These are phyloP conservation scores for Aphelocoma californica DNA, from an alignment of 2,797 vertebrate genomes.

Conservation along the genomic window DNA sequence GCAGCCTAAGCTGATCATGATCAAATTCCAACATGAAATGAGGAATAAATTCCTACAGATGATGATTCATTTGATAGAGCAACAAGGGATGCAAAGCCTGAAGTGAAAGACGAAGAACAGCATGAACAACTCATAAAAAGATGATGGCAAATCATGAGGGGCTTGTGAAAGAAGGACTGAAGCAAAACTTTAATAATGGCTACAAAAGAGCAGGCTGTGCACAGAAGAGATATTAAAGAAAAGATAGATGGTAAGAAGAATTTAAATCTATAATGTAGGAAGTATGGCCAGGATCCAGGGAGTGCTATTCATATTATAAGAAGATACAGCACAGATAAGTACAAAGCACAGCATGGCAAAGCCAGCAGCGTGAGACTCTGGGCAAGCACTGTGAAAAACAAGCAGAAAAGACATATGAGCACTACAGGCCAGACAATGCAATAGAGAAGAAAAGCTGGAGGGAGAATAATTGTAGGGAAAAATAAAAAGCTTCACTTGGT, in stretches of 20 bases:
- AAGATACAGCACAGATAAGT: constrained; percentile 1
- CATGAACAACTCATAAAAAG: not conserved
- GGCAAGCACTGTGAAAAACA: constrained; percentile 29
- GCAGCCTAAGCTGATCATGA: not conserved
- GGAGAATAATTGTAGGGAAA: not conserved
- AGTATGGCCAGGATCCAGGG: not conserved
- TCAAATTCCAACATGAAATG: not conserved
- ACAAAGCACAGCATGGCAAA: constrained; percentile 34
- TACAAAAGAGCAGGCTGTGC: constrained; percentile 11
- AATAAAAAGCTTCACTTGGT: constrained; percentile 19
- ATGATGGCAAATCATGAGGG: not conserved
- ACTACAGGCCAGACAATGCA: not conserved
- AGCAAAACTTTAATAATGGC: constrained; percentile 33
- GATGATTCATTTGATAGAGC: not conserved
- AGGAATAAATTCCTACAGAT: constrained; percentile 1
- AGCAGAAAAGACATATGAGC: not conserved
- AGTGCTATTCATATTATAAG: not conserved
- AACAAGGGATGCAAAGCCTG: not conserved
- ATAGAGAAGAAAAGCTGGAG: constrained; percentile 22
- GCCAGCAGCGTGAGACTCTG: not conserved
- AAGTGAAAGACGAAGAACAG: not conserved
- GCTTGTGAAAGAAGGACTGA: not conserved
- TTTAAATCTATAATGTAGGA: constrained; percentile 24
- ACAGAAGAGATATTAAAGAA: not conserved
- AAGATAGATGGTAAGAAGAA: constrained; percentile 3